Conservation (phyloP, 1,140 invertebrate genomes). For the Aphidius gifuensis region DNA sequence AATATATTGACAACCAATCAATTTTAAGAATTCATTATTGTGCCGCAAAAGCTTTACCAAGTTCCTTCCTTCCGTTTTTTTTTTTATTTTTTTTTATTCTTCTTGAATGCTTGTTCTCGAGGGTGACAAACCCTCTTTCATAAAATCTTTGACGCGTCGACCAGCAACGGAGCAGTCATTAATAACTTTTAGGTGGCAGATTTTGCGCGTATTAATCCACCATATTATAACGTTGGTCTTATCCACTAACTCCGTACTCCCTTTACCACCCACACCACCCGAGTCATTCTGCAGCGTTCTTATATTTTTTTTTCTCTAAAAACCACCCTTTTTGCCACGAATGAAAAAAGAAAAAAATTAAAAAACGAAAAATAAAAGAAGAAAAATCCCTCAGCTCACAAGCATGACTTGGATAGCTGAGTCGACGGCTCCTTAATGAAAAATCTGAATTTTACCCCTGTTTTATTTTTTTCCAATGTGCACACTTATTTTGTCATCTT, state of each 20-base stretch:
- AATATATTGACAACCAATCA: conserved; percentile 6
- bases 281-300: conserved; percentile 29
- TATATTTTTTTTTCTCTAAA: conserved; percentile 31
- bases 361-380: no score
- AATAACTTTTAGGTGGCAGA: conserved; percentile 57
- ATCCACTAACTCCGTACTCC: conserved; percentile 6
- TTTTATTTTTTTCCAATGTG: conserved; percentile 19
- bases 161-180: conserved; percentile 45
- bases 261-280: conserved; percentile 26
- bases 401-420: conserved; percentile 47
- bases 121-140: conserved; percentile 35
- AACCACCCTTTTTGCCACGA: conserved; percentile 25
- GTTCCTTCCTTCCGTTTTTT: conserved; percentile 1
- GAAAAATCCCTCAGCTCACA: neutral
- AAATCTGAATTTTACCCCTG: conserved; percentile 46
- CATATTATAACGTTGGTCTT: conserved; percentile 48
- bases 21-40: conserved; percentile 6
- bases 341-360: conserved; percentile 2
- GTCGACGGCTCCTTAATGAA: conserved; percentile 56
- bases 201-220: conserved; percentile 55
- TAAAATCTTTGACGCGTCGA: conserved; percentile 54
- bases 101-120: conserved; percentile 4
- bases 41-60: neutral
- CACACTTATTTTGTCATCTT: neutral
- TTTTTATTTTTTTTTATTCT: neutral